Evolutionary conservation across 2,888 invertebrate species (phyloP).

Genomic region (Drosophila barbarae): DNA sequence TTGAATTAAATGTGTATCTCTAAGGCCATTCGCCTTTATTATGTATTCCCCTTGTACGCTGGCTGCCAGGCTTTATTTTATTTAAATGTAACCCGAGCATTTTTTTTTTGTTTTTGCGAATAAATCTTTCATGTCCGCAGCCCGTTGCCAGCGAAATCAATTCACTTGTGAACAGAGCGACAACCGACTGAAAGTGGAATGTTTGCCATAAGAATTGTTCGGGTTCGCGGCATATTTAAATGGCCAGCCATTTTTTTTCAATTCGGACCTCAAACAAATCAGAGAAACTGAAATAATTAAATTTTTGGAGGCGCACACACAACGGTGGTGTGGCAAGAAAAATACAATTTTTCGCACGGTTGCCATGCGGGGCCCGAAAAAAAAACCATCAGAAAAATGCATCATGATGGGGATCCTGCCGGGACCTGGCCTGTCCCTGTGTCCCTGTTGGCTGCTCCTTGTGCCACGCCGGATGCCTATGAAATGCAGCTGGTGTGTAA

Average conservation of each 20-base stretch:
- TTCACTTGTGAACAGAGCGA: conserved; percentile 32
- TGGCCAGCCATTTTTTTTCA: conserved; percentile 8
- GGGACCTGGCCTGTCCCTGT: background rate
- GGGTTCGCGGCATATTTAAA: conserved; percentile 23
- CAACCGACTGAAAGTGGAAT: conserved; percentile 26
- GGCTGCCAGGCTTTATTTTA: conserved; percentile 9
- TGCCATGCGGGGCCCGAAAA: conserved; percentile 5
- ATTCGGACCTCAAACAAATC: conserved; percentile 32
- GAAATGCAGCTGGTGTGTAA: conserved; percentile 35
- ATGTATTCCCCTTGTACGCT: background rate
- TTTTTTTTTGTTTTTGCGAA: background rate
- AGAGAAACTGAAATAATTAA: conserved; percentile 44
- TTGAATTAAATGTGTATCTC: conserved; percentile 5
- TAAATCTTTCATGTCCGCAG: conserved; percentile 20
- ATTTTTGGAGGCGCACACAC: conserved; percentile 25
- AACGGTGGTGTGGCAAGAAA: conserved; percentile 11
- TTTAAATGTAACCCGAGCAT: conserved; percentile 6
- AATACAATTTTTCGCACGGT: conserved; percentile 34
- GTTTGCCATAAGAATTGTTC: conserved; percentile 21
- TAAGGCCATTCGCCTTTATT: background rate
- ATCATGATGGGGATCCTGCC: background rate
- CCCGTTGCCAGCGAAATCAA: conserved; percentile 30
- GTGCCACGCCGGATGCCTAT: conserved; percentile 25
- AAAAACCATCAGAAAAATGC: conserved; percentile 22
- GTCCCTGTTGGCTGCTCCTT: conserved; percentile 10